These are phyloP conservation scores for Gnathonemus echidnorhynchus DNA, from an alignment of 2,113 vertebrate species.

Conservation along the genomic window DNA sequence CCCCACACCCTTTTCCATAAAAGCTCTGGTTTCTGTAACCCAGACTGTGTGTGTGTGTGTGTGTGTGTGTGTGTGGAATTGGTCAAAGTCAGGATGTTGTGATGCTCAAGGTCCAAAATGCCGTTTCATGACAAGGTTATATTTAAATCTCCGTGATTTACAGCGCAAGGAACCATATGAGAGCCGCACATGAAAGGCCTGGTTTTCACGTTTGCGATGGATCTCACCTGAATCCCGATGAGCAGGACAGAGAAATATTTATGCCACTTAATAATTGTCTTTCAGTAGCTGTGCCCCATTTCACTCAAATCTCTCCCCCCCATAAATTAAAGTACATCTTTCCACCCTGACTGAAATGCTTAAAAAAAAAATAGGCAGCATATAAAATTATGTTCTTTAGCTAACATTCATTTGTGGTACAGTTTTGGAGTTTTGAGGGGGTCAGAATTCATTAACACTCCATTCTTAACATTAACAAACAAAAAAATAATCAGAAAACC, in stretches of 20 bases:
- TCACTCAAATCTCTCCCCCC: not conserved
- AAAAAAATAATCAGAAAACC: not conserved
- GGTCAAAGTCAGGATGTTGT: not conserved
- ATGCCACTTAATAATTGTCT: not conserved
- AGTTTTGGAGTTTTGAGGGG: not conserved
- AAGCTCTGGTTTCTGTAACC: not conserved
- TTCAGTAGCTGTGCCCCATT: not conserved
- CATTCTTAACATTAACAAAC: not conserved
- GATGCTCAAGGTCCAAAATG: not conserved
- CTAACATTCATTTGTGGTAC: not conserved
- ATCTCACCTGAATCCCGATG: not conserved
- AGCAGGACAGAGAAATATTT: not conserved
- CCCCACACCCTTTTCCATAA: constrained; percentile 9
- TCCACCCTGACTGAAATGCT: not conserved
- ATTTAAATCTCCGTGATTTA: constrained; percentile 34
- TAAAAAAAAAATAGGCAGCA: not conserved
- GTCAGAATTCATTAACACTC: not conserved
- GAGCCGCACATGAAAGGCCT: not conserved
- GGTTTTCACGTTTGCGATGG: not conserved
- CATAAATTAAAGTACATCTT: not conserved
- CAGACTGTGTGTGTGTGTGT: not conserved
- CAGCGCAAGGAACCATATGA: not conserved
- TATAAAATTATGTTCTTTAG: not conserved
- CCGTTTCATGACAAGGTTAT: not conserved
- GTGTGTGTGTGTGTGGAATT: not conserved